These are phyloP conservation scores for Oscheius myriophilus DNA, from an alignment of 2,888 invertebrate genomes.

Conservation along the genomic window DNA sequence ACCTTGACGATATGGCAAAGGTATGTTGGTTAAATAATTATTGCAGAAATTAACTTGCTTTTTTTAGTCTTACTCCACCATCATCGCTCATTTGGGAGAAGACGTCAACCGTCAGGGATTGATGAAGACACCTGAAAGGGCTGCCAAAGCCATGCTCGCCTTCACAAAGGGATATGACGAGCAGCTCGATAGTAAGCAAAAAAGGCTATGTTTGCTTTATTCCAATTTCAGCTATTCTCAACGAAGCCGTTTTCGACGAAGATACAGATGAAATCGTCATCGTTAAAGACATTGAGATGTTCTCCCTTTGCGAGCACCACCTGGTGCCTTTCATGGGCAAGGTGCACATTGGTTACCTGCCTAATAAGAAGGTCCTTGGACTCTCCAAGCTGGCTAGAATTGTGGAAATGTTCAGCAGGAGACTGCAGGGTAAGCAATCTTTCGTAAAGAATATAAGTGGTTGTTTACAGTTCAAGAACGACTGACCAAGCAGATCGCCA, in stretches of 20 bases:
- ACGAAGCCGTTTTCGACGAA: constrained; percentile 97
- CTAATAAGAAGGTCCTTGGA: constrained; percentile 94
- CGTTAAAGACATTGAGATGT: constrained; percentile 99
- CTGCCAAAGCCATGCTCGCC: constrained; percentile 97
- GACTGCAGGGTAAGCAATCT: constrained; percentile 80
- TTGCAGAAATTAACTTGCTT: too few species aligned
- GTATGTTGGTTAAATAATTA: background rate
- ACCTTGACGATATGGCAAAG: constrained; percentile 25
- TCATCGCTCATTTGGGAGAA: constrained; percentile 63
- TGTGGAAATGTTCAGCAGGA: constrained; percentile 94
- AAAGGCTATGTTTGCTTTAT: too few species aligned
- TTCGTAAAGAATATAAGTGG: background rate
- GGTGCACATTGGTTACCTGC: constrained; percentile 91
- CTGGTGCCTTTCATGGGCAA: constrained; percentile 98
- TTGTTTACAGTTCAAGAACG: constrained; percentile 86
- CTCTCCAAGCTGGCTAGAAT: constrained; percentile 96
- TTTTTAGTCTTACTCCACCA: constrained; percentile 58
- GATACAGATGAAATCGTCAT: constrained; percentile 99
- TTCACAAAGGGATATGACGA: constrained; percentile 99
- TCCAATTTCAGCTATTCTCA: constrained; percentile 86
- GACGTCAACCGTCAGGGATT: constrained; percentile 76
- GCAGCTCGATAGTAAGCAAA: constrained; percentile 85
- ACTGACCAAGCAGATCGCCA: constrained; percentile 95
- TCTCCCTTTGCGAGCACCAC: constrained; percentile 99
- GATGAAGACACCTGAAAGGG: constrained; percentile 94